Evolutionary conservation across 2,797 vertebrate genomes (phyloP), one percentile per base, ranked within the genome.

Genomic region (Knipowitschia caucasica): DNA sequence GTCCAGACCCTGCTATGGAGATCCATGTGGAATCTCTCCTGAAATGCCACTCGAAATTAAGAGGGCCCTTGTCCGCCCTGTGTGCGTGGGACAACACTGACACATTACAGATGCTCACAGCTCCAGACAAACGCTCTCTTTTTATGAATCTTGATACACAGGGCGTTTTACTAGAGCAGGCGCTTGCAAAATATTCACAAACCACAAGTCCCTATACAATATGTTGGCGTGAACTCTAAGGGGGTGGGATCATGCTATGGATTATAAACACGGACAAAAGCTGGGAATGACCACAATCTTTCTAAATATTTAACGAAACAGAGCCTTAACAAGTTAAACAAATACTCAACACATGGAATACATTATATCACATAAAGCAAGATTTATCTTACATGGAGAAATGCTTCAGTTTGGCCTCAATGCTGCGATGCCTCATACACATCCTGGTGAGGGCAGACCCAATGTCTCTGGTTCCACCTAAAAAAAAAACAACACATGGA

Each of bases 351-450:
- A 53, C 8, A 39, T 31, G 18, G 8, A 29, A 58, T 29, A 33
- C 0, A 42, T 39, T 21, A 35, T 24, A 49, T 43, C 4, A 52
- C 9, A 42, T 54, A 30, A 45, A 38, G 29, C 61, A 26, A 36
- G 1, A 2, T 46, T 14, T 26, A 54, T 1, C 84, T 89, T 88
- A 93, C 92, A 67, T 81, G 17, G 92, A 92, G 64, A 93, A 91
- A 51, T 91, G 89, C 33, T 88, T 90, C 60, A 93, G 89, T 67
- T 91, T 89, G 24, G 90, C 78, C 64, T 93, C 92, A 18, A 93
- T 92, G 81, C 91, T 90, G 58, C 89, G 85, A 76, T 93, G 92
- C 67, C 91, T 87, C 91, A 93, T 88, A 52, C 92, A 93, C 91
- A 93, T 92, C 73, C 91, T 84, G 66, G 92, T 93, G 63, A 93